These are phyloP conservation scores for Scaptomyza hsui DNA, from an alignment of 1,140 invertebrate genomes.

Conservation along the genomic window DNA sequence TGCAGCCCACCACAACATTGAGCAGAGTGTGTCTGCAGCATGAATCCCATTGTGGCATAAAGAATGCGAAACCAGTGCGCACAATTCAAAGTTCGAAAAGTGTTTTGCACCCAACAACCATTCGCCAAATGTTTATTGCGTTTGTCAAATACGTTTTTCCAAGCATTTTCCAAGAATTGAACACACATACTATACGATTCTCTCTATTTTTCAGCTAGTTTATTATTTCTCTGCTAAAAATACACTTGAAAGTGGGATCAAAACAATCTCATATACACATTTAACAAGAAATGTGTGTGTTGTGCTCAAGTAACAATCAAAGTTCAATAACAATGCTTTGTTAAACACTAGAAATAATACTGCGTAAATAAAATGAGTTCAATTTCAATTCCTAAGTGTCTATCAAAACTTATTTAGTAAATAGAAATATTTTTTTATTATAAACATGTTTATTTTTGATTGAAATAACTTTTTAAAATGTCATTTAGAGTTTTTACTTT, in stretches of 20 bases:
- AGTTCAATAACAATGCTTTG: neutral
- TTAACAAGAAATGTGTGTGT: neutral
- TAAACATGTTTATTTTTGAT: too few relatives aligned
- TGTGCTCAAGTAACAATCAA: neutral
- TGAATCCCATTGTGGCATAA: slow-evolving; percentile 19
- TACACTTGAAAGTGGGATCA: neutral
- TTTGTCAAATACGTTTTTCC: neutral
- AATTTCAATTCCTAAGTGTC: too few relatives aligned
- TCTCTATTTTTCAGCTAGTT: neutral
- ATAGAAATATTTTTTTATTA: neutral
- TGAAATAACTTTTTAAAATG: too few relatives aligned
- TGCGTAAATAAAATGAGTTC: too few relatives aligned
- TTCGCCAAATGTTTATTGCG: slow-evolving; percentile 1
- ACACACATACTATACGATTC: neutral
- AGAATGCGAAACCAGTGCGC: slow-evolving; percentile 22
- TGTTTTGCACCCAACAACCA: slow-evolving; percentile 10
- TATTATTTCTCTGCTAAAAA: neutral
- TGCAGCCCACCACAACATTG: neutral
- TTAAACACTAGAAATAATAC: neutral
- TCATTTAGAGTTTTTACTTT: too few relatives aligned
- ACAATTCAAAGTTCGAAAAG: slow-evolving; percentile 43
- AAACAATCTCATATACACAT: neutral
- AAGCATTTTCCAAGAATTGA: slow-evolving; percentile 1
- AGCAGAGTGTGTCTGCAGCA: neutral
- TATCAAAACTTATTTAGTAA: too few relatives aligned